Percentiles rank a stretch among this genome's conserved stretches.
These are phyloP conservation scores for Catharus minimus DNA, from an alignment of 2,113 vertebrate species.

Conservation along the genomic window DNA sequence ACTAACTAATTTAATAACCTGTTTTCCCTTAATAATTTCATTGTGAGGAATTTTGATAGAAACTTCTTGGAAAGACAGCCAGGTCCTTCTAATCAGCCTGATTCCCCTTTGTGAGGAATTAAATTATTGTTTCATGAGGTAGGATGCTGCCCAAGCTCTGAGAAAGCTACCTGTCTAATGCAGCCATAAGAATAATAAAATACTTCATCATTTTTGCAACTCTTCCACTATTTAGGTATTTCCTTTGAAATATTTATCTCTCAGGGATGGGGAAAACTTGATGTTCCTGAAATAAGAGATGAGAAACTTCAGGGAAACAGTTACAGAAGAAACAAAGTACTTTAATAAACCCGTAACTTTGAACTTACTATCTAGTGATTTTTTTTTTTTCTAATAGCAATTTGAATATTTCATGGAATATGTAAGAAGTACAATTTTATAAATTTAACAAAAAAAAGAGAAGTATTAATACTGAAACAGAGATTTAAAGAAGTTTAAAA, in stretches of 20 bases:
- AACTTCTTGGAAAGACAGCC: background rate
- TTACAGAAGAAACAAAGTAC: background rate
- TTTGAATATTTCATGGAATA: background rate
- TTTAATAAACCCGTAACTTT: background rate
- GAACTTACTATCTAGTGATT: background rate
- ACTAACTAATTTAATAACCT: background rate
- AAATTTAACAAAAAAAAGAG: background rate
- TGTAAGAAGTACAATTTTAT: background rate
- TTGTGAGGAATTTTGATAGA: background rate
- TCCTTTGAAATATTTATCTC: background rate
- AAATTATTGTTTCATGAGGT: background rate
- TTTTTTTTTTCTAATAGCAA: background rate
- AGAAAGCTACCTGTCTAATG: background rate
- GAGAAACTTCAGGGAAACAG: background rate
- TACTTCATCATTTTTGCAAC: background rate
- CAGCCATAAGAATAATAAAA: background rate
- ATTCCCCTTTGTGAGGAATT: background rate
- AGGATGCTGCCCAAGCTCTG: background rate
- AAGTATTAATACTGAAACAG: background rate
- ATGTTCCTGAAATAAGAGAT: background rate
- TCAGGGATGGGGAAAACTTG: background rate
- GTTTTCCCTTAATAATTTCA: background rate
- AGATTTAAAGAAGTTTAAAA: background rate
- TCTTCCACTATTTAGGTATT: background rate
- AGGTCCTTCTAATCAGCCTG: rapidly evolving